Conservation (phyloP, 2,113 vertebrate species). For the Mesocricetus auratus region DNA sequence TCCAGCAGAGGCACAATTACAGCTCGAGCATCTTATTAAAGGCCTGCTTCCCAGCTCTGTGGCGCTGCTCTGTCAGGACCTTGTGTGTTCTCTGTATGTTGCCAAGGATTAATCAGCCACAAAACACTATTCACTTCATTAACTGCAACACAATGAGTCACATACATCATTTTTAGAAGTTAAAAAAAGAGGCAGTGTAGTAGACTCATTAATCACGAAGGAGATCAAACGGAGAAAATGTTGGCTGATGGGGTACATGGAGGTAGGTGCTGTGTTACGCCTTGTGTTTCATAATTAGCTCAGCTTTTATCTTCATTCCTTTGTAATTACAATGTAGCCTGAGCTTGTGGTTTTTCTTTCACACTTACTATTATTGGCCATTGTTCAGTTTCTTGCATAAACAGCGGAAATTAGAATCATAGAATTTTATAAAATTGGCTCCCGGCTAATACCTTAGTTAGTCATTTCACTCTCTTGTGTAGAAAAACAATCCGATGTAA, state of each 20-base stretch:
- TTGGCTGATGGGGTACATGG: neutral
- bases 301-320: neutral
- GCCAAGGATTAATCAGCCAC: neutral
- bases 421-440: slow-evolving; percentile 51
- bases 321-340: neutral
- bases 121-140: neutral
- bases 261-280: neutral
- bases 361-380: neutral
- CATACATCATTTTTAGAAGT: neutral
- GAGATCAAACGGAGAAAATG: neutral
- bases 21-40: rapidly evolving
- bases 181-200: neutral
- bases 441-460: neutral
- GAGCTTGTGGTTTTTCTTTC: neutral
- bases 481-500: neutral
- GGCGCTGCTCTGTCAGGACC: rapidly evolving
- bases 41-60: neutral
- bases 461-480: neutral
- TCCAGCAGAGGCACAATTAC: too few relatives aligned
- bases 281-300: neutral
- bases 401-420: slow-evolving; percentile 61
- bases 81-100: neutral
- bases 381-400: slow-evolving; percentile 53
- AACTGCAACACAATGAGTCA: neutral
- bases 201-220: neutral